Evolutionary conservation across 2,113 vertebrate genomes (phyloP).

Genomic region (Cepphus grylle): DNA sequence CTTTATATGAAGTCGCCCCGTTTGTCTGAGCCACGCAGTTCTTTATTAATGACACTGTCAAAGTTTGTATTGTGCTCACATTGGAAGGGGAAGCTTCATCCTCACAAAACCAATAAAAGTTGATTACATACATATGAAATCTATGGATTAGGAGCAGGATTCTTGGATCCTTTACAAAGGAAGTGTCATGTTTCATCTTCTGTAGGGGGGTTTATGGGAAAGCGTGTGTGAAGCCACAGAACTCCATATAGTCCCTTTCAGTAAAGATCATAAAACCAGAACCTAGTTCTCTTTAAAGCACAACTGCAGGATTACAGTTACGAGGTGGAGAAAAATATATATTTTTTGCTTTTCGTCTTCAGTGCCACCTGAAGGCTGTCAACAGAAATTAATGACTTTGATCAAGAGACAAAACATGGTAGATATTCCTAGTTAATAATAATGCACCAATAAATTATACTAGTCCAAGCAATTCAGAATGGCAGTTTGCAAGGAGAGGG

Average conservation of each 20-base stretch:
- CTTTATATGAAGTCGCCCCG: background rate
- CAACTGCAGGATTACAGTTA: background rate
- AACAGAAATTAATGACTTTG: background rate
- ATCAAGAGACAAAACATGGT: background rate
- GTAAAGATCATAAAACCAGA: slow-evolving; percentile 10
- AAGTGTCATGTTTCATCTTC: slow-evolving; percentile 65
- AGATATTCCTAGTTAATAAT: background rate
- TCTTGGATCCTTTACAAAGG: slow-evolving; percentile 63
- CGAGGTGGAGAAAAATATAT: background rate
- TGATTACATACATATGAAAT: slow-evolving; percentile 69
- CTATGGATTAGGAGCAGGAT: slow-evolving; percentile 49
- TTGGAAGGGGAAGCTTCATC: slow-evolving; percentile 39
- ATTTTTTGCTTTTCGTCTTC: background rate
- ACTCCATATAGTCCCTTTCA: background rate
- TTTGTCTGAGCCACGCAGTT: background rate
- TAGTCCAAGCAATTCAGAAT: background rate
- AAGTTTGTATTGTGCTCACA: slow-evolving; percentile 36
- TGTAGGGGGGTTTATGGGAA: slow-evolving; percentile 4
- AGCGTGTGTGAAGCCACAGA: slow-evolving; percentile 35
- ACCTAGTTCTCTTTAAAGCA: slow-evolving; percentile 11
- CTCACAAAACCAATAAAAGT: slow-evolving; percentile 65
- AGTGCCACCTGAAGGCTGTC: background rate
- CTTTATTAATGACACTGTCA: slow-evolving; percentile 56
- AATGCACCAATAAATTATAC: background rate
- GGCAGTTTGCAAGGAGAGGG: background rate